Evolutionary conservation across 2,888 invertebrate species (phyloP).

Genomic region (Parasteatoda lunata): DNA sequence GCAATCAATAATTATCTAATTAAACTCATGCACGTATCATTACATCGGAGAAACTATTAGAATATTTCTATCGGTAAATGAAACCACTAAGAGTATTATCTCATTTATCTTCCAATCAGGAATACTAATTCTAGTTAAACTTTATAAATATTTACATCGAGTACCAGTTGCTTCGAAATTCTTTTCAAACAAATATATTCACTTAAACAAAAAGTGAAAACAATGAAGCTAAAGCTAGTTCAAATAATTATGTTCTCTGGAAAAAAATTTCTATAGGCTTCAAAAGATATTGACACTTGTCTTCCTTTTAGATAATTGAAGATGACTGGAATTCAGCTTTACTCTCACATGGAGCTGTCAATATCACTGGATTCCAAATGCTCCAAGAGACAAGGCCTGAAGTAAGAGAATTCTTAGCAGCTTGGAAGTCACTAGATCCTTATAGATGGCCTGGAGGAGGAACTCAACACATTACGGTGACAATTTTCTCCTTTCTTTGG

Average conservation of each 20-base stretch:
- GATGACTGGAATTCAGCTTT: conserved; percentile 96
- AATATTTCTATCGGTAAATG: background rate
- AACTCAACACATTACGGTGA: conserved; percentile 90
- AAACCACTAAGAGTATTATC: background rate
- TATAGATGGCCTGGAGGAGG: conserved; percentile 83
- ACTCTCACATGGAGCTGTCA: conserved; percentile 96
- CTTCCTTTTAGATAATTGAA: conserved; percentile 87
- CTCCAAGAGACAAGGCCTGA: conserved; percentile 87
- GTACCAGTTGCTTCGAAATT: too few species aligned
- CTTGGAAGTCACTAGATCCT: conserved; percentile 88
- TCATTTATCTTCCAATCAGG: background rate
- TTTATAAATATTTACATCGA: background rate
- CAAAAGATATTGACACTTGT: background rate
- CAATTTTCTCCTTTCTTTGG: conserved; percentile 71
- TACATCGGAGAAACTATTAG: too few species aligned
- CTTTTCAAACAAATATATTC: too few species aligned
- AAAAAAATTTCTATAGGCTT: background rate
- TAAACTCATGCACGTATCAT: too few species aligned
- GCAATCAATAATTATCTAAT: too few species aligned
- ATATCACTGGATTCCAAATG: conserved; percentile 97
- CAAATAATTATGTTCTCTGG: background rate
- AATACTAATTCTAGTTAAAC: background rate
- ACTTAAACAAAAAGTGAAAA: too few species aligned
- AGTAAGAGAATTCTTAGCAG: conserved; percentile 90
- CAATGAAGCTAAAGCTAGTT: background rate